Conservation (phyloP, 2,888 invertebrate species). For the Lordiphosa fenestrarum region DNA sequence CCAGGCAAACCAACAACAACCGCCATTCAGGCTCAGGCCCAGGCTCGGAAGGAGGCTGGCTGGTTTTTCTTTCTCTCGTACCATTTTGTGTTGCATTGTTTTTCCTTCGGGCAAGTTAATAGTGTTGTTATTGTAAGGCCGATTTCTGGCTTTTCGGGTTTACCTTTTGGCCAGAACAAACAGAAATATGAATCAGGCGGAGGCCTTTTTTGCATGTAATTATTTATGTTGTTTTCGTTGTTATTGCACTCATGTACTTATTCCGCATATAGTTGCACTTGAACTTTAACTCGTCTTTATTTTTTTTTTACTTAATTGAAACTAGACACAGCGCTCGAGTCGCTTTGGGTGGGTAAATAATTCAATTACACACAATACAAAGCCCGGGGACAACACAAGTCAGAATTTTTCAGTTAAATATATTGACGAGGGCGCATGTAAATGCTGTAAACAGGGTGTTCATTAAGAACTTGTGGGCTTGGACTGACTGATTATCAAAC, state of each 20-base stretch:
- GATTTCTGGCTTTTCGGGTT: conserved; percentile 15
- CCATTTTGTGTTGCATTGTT: conserved; percentile 5
- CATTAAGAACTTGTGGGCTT: too few relatives aligned
- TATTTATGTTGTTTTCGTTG: conserved; percentile 32
- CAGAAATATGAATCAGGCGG: conserved; percentile 15
- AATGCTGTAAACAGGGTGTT: background rate
- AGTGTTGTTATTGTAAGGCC: conserved; percentile 64
- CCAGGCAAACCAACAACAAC: conserved; percentile 25
- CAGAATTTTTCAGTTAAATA: too few relatives aligned
- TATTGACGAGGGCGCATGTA: background rate
- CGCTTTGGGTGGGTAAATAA: conserved; percentile 28
- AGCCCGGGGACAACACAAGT: background rate
- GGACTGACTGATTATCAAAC: too few relatives aligned
- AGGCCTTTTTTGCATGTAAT: conserved; percentile 29
- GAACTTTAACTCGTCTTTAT: conserved; percentile 75
- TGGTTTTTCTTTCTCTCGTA: conserved; percentile 10
- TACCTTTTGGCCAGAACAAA: conserved; percentile 5
- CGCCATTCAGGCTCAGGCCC: conserved; percentile 20
- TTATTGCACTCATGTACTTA: conserved; percentile 1
- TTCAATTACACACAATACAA: conserved; percentile 27
- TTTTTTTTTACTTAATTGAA: conserved; percentile 76
- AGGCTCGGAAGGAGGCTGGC: conserved; percentile 16
- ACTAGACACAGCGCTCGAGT: conserved; percentile 55
- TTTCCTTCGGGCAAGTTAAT: conserved; percentile 52
- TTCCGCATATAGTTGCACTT: conserved; percentile 35